Evolutionary conservation across 2,888 invertebrate species (phyloP), one percentile per base, ranked within the genome.

Genomic region (Mesochorus sp.): DNA sequence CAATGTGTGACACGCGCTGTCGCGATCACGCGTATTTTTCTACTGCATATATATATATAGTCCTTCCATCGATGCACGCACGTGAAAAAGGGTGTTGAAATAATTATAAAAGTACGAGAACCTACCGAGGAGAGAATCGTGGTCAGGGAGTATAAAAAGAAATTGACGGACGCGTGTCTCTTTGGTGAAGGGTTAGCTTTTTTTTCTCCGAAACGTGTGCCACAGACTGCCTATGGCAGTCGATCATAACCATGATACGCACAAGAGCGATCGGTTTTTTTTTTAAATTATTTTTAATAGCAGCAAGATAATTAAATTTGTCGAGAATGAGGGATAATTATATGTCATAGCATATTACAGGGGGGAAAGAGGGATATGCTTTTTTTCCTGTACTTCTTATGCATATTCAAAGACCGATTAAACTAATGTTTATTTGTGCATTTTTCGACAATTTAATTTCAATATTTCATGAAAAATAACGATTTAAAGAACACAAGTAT

Each of bases 31-130:
- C n/a, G n/a, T n/a, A n/a, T n/a, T n/a, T n/a, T n/a, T n/a, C n/a
- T n/a, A n/a, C n/a, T n/a, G n/a, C n/a, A n/a, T n/a, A n/a, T n/a
- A n/a, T n/a, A n/a, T n/a, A n/a, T n/a, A n/a, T n/a, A n/a, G n/a
- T n/a, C n/a, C n/a, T n/a, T n/a, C n/a, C n/a, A n/a, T n/a, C 34
- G 24, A 12, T 19, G 14, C 34, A 57, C 51, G 66, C 55, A 53
- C 51, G 21, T 21, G 12, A n/a, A 53, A 59, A 70, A 71, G 84
- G 85, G 87, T 86, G 85, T 84, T 84, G 82, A 85, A 85, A 87
- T 88, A 88, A 88, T 88, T 88, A 88, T 86, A 86, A 86, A 88
- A 87, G 82, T 85, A 49, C 84, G 73, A 79, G 74, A 82, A 84
- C n/a, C n/a, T n/a, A 82, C 81, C 80, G 80, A 78, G 39, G 26